Evolutionary conservation across 2,888 invertebrate species (phyloP).

Genomic region (Brenthis hecate): DNA sequence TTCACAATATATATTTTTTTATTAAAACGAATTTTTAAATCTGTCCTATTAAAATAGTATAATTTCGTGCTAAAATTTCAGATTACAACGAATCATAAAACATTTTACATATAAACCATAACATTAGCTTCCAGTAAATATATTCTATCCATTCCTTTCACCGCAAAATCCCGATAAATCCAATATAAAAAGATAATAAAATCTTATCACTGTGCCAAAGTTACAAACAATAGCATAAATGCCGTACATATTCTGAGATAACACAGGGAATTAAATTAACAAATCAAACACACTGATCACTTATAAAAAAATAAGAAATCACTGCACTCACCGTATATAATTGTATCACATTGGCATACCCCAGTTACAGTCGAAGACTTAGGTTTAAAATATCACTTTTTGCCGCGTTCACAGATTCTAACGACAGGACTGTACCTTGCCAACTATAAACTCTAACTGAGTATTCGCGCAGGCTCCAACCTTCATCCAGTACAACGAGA

Average conservation of each 20-base stretch:
- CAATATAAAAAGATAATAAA: conserved; percentile 24
- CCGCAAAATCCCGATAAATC: too few species aligned
- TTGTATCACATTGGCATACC: conserved; percentile 60
- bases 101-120: too few species aligned
- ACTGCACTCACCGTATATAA: conserved; percentile 61
- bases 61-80: too few species aligned
- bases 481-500: conserved; percentile 15
- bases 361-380: conserved; percentile 42
- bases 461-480: conserved; percentile 26
- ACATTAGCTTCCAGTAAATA: too few species aligned
- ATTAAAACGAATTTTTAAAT: too few species aligned
- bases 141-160: too few species aligned
- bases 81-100: too few species aligned
- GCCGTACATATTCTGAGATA: conserved; percentile 38
- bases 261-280: conserved; percentile 29
- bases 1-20: too few species aligned
- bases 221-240: conserved; percentile 43
- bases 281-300: conserved; percentile 36
- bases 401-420: conserved; percentile 46
- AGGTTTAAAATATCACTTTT: conserved; percentile 42
- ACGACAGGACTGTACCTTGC: conserved; percentile 50
- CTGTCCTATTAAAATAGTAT: too few species aligned
- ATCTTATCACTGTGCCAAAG: conserved; percentile 35
- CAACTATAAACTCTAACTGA: conserved; percentile 62
- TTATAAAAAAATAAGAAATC: conserved; percentile 41